Base-by-base conservation (phyloP, 64 coral and sea anemone genomes). In the Trachythela sp. region DNA sequence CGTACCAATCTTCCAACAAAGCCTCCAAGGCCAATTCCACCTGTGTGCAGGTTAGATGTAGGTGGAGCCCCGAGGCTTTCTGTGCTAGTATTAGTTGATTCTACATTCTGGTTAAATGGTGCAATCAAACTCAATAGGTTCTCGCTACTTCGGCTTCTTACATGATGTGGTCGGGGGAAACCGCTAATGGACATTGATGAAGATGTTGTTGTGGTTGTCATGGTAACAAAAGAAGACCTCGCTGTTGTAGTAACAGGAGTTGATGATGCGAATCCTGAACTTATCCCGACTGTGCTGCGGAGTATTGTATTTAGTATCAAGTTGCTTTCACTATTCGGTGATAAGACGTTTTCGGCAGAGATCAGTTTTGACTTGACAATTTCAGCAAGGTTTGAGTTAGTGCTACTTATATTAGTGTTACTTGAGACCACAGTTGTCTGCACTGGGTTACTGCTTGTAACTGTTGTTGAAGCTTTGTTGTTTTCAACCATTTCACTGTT, bases 181-280 rank as follows among this genome's bases (percentile, higher is more conserved):
- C 76, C 43, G 89, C 22, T 32, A 84, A 84, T 10, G 51, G 48
- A 2, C 91, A 34, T 80, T 30, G 52, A 89, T 1, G 93, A 80
- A 0, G 88, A 89, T 5, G 93, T 93, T 87, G 64, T 92, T 13
- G 94, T 91, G 1, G 88, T 75, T 22, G 86, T 90, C 37, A 56
- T 91, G 18, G 83, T 70, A 35, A 88, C 59, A 10, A 64, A 80
- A n/a, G 20, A 76, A 0, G 84, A 76, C 36, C 49, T 91, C 22
- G 96, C 93, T 1, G 93, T 91, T 20, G 96, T 99, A 29, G 96
- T 94, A 36, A 92, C 48, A 1, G 96, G 93, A 26, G 90, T 51
- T 32, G 96, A 70, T 14, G 87, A 48, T 14, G 91, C 52, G 30
- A 99, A 77, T 45, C 85, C 85, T 15, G 88, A 77, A 68, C 83